Percentiles rank a stretch among this genome's conserved stretches.
phyloP scores from a whole-genome alignment of 2,113 vertebrate genomes.

The Odontophorus gujanensis region DNA sequence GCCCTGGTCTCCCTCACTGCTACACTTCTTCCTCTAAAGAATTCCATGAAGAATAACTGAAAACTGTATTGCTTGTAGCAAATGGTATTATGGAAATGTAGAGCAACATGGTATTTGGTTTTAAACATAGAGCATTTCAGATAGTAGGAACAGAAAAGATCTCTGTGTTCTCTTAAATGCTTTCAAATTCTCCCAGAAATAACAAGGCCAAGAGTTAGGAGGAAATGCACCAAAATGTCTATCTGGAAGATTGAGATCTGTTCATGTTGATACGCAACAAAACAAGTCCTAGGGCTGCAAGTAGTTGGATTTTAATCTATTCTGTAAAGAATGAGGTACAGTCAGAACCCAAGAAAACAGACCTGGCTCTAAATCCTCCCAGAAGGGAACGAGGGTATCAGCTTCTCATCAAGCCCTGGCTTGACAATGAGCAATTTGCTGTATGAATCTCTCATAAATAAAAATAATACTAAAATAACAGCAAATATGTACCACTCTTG shows the following conservation, averaged over 20 bases:
- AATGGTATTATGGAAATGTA: not conserved
- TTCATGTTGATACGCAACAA: not conserved
- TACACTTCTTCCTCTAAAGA: not conserved
- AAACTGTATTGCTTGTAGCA: not conserved
- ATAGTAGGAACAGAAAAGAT: not conserved
- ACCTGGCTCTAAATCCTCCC: not conserved
- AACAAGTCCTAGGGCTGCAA: slow-evolving; percentile 10
- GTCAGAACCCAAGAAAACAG: not conserved
- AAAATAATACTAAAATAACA: not conserved
- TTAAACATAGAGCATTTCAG: not conserved
- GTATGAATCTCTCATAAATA: not conserved
- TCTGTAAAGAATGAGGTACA: not conserved
- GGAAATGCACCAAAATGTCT: slow-evolving; percentile 12
- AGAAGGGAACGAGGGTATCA: not conserved
- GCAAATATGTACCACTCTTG: not conserved
- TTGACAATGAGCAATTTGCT: not conserved
- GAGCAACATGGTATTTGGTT: not conserved
- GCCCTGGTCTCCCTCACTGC: not conserved
- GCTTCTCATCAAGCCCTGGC: not conserved
- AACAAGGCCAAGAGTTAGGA: not conserved
- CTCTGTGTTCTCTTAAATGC: not conserved
- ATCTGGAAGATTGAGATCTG: not conserved
- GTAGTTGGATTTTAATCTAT: not conserved
- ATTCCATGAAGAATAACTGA: not conserved
- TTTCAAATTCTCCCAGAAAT: slow-evolving; percentile 16